Evolutionary conservation across 2,113 vertebrate genomes (phyloP).

Genomic region (Cyrtonyx montezumae): DNA sequence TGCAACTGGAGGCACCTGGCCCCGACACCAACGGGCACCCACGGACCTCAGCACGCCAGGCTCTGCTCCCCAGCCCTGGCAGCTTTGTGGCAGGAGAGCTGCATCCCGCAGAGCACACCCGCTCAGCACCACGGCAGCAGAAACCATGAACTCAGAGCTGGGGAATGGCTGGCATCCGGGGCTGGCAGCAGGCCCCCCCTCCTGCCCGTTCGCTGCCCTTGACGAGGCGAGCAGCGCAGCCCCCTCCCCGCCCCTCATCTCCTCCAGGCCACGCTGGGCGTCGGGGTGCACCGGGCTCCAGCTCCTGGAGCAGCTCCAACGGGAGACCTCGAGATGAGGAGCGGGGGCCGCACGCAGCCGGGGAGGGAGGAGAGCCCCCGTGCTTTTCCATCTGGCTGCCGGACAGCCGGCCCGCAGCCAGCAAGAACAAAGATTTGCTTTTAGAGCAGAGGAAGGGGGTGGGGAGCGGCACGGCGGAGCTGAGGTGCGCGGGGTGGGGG

Average conservation of each 20-base stretch:
- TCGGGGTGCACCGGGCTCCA: too few species aligned
- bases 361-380: constrained; percentile 43
- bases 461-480: constrained; percentile 1
- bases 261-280: background rate
- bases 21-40: background rate
- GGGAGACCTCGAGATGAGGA: constrained; percentile 5
- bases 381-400: constrained; percentile 62
- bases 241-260: background rate
- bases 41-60: background rate
- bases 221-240: constrained; percentile 5
- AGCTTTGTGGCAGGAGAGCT: background rate
- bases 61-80: background rate
- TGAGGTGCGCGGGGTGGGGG: background rate
- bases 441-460: constrained; percentile 40
- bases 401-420: constrained; percentile 55
- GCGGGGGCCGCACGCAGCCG: background rate
- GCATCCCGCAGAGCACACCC: background rate
- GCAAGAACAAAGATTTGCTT: constrained; percentile 70
- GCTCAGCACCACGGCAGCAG: background rate
- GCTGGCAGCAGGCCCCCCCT: constrained; percentile 30
- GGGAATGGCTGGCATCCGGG: constrained; percentile 60
- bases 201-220: constrained; percentile 34
- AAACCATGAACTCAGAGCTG: constrained; percentile 63
- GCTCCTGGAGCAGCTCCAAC: constrained; percentile 14
- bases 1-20: background rate